Conservation (phyloP, 2,797 vertebrate genomes). For the Chaetophractus vellerosus region DNA sequence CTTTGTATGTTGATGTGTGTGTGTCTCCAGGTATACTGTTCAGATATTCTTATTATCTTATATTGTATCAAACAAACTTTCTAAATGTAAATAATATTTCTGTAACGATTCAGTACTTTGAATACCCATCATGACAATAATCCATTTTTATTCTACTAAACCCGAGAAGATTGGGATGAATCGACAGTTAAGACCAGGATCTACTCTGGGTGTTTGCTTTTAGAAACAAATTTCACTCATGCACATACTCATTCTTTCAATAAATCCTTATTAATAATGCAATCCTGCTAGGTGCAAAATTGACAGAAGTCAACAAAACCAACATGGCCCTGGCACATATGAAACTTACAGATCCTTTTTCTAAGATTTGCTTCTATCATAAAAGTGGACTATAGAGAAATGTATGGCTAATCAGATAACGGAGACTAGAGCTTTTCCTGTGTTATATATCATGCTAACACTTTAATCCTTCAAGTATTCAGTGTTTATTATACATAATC, state of each 20-base stretch:
- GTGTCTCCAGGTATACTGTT: too few species aligned
- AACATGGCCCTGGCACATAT: background rate
- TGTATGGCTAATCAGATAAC: background rate
- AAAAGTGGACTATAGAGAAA: background rate
- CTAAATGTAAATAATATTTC: background rate
- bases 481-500: background rate
- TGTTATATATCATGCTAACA: background rate
- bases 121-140: background rate
- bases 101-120: background rate
- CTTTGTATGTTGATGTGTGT: too few species aligned
- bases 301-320: background rate
- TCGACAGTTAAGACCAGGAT: background rate
- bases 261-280: background rate
- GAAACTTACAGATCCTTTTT: background rate
- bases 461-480: background rate
- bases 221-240: slow-evolving; percentile 14
- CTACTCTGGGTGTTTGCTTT: background rate
- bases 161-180: background rate
- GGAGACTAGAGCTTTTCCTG: background rate
- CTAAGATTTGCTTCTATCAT: background rate
- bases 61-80: background rate
- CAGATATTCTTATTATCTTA: background rate
- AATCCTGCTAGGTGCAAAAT: background rate
- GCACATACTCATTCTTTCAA: background rate
- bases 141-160: background rate